Conservation (phyloP, 2,113 vertebrate genomes). For the Aptenodytes patagonicus region DNA sequence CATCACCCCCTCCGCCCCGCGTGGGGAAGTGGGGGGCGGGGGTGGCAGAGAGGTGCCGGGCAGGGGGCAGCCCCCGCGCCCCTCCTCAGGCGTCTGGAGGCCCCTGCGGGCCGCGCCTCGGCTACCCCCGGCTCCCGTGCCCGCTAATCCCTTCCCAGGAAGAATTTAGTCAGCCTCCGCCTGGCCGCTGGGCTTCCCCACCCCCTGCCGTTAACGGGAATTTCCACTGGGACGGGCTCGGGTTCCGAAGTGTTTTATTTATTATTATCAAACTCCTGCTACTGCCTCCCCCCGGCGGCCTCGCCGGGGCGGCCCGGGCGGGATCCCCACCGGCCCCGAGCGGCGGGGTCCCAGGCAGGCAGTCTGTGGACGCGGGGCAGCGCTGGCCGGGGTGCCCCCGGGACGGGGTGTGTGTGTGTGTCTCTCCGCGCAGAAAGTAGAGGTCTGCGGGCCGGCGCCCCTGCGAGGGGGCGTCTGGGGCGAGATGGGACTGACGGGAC, state of each 20-base stretch:
- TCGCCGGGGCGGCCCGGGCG: background rate
- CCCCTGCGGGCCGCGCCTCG: background rate
- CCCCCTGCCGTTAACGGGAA: slow-evolving; percentile 8
- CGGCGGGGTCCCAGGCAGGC: background rate
- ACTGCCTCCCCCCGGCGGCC: background rate
- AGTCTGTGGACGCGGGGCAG: background rate
- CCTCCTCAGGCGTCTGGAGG: background rate
- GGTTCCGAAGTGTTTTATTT: background rate
- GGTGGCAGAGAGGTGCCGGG: too few relatives aligned
- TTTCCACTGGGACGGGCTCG: slow-evolving; percentile 34
- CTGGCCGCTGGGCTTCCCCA: background rate
- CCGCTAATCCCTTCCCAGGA: slow-evolving; percentile 35
- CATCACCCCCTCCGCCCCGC: background rate
- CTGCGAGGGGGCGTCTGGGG: background rate
- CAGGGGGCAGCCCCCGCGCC: background rate
- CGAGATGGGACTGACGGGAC: background rate
- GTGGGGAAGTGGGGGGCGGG: background rate
- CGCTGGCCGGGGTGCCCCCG: background rate
- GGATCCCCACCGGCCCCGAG: background rate
- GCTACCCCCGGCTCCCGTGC: background rate
- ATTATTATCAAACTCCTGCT: background rate
- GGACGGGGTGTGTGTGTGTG: background rate
- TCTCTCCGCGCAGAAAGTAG: background rate
- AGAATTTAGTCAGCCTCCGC: slow-evolving; percentile 54
- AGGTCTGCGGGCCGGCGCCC: background rate